These are phyloP conservation scores for Lagodon rhomboides DNA, from an alignment of 2,797 vertebrate genomes.

Conservation along the genomic window DNA sequence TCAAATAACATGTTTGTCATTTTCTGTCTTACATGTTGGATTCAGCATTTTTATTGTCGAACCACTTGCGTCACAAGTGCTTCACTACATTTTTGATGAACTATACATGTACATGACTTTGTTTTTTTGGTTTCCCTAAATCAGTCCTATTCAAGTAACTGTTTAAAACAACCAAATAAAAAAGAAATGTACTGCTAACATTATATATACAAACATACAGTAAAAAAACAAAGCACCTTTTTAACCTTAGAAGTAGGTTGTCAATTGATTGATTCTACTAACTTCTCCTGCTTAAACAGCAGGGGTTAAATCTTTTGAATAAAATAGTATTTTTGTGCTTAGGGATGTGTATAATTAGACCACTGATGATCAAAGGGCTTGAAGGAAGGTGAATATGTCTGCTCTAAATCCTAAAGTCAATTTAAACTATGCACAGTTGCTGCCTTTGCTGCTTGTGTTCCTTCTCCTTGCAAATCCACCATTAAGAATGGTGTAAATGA, in stretches of 20 bases:
- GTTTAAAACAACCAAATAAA: no score
- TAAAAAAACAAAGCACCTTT: no score
- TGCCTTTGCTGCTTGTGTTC: not conserved
- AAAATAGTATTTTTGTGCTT: no score
- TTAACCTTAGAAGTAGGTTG: no score
- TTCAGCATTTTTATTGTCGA: not conserved
- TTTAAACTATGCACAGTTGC: not conserved
- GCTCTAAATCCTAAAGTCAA: not conserved
- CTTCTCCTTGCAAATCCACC: not conserved
- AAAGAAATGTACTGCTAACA: no score
- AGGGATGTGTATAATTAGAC: no score
- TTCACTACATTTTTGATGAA: not conserved
- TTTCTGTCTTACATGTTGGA: not conserved
- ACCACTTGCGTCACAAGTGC: not conserved
- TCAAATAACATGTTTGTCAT: not conserved
- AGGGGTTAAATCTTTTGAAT: no score
- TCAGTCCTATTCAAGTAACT: not conserved
- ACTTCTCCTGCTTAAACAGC: no score
- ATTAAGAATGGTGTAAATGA: not conserved
- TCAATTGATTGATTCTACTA: no score
- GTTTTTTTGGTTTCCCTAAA: constrained; percentile 1
- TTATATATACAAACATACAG: no score
- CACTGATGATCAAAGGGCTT: no score
- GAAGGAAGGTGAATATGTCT: no score
- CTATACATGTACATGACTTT: not conserved